A percentile compares a stretch with the other conserved stretches of the same genome.
Evolutionary conservation across 2,113 vertebrate species (phyloP).

Genomic region (Elephantulus edwardii): DNA sequence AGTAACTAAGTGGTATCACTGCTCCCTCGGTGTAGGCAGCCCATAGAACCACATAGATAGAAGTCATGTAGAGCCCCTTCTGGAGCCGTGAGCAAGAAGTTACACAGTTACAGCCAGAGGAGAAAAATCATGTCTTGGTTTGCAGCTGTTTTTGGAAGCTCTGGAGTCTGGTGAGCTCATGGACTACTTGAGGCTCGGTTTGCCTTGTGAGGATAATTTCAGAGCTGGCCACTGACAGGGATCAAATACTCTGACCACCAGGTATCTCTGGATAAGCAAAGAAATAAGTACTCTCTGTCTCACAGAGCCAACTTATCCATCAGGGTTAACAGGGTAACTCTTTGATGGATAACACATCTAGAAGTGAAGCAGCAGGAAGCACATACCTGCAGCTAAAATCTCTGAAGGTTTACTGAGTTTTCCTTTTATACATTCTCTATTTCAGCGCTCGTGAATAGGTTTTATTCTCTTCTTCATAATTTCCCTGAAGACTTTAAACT

Average conservation of each 20-base stretch:
- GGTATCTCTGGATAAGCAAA: neutral
- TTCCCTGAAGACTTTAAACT: neutral
- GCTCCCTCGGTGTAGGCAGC: neutral
- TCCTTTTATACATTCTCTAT: constrained; percentile 6
- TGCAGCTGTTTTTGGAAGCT: neutral
- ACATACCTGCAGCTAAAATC: constrained; percentile 47
- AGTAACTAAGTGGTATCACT: neutral
- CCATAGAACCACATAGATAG: neutral
- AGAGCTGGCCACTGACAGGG: neutral
- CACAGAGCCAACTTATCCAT: neutral
- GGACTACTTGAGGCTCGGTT: neutral
- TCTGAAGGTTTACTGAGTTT: neutral
- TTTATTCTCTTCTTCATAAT: neutral
- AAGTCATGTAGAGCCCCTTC: neutral
- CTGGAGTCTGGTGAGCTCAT: neutral
- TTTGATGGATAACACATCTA: constrained; percentile 60
- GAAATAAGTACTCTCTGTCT: constrained; percentile 45
- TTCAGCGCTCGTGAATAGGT: neutral
- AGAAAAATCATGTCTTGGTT: neutral
- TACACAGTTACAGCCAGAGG: neutral
- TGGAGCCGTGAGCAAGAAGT: neutral
- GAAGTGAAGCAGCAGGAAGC: constrained; percentile 5
- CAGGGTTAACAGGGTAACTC: constrained; percentile 41
- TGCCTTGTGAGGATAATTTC: neutral
- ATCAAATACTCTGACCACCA: neutral